A percentile compares a stretch with the other conserved stretches of the same genome.
These are phyloP conservation scores for Hemicordylus capensis DNA, from an alignment of 2,113 vertebrate genomes.

Conservation along the genomic window DNA sequence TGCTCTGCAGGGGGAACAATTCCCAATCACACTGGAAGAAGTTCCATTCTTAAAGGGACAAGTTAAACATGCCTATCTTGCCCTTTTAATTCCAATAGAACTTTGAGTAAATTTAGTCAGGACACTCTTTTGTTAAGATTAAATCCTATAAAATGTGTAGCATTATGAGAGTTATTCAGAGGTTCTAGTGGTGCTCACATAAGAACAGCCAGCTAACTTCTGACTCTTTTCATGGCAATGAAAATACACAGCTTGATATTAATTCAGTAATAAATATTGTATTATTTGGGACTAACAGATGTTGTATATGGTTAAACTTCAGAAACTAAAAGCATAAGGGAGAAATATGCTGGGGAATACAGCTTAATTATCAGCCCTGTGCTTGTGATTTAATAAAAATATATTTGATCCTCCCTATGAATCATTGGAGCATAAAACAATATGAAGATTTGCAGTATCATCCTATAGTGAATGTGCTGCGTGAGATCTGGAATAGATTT, in stretches of 20 bases:
- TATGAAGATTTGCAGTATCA: neutral
- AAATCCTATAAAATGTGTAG: neutral
- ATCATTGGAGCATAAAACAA: neutral
- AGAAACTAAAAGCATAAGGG: conserved; percentile 44
- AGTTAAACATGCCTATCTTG: no score
- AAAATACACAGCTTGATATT: neutral
- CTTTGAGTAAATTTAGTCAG: no score
- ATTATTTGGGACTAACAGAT: conserved; percentile 40
- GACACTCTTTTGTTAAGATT: neutral
- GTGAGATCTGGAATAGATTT: conserved; percentile 11
- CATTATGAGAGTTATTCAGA: neutral
- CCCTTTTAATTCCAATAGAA: no score
- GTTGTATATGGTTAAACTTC: conserved; percentile 46
- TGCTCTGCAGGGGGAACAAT: no score
- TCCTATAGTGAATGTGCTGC: conserved; percentile 10
- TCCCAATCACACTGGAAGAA: accelerated
- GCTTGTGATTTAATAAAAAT: conserved; percentile 35
- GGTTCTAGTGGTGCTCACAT: neutral
- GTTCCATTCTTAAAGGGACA: no score
- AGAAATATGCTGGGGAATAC: conserved; percentile 3
- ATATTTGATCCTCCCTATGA: conserved; percentile 14
- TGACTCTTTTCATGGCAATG: neutral
- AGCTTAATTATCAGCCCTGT: conserved; percentile 5
- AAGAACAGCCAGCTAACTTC: conserved; percentile 33
- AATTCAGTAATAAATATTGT: conserved; percentile 37